Evolutionary conservation across 2,888 invertebrate genomes (phyloP), one percentile per base, ranked within the genome.

Genomic region (Zeuzera pyrina): DNA sequence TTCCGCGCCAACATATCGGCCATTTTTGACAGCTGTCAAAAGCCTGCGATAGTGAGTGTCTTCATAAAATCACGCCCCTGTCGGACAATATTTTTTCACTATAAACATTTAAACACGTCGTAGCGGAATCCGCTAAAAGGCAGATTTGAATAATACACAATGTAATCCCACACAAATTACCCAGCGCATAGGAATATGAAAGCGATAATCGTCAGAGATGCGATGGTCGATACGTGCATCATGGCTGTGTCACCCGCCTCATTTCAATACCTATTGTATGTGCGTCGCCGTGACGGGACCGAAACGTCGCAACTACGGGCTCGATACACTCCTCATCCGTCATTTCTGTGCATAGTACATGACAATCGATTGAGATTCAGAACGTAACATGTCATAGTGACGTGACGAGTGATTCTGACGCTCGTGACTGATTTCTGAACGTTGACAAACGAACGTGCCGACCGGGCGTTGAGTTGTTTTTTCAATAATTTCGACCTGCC

Each of bases 11-110:
- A 64, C 67, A 57, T 54, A 58, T 49, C 62, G 57, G 59, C 67
- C 66, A 71, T 65, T 70, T 69, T 65, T 79, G 81, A 78, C 79
- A 79, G 76, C 76, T 79, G 79, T 79, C 81, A 79, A 70, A 69
- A 57, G 59, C 56, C 52, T 42, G 42, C 55, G 61, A 57, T 64
- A 65, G 61, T 57, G 63, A n/a, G n/a, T 60, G 63, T 66, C 69
- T 67, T 70, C 67, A 65, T 64, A 63, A 56, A 47, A 46, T 62
- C 60, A 54, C 67, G 62, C 67, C 63, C 61, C 47, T 14, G 11
- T 19, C 3, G 2, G 28, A 22, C 14, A 30, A 8, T 12, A 15
- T 13, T 45, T 39, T 38, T 40, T 30, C 23, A 25, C 28, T 3
- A 28, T 30, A 28, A 39, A 37, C 27, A 25, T 16, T 38, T 49